These are phyloP conservation scores for Luscinia luscinia DNA, from an alignment of 2,797 vertebrate genomes.

Conservation along the genomic window DNA sequence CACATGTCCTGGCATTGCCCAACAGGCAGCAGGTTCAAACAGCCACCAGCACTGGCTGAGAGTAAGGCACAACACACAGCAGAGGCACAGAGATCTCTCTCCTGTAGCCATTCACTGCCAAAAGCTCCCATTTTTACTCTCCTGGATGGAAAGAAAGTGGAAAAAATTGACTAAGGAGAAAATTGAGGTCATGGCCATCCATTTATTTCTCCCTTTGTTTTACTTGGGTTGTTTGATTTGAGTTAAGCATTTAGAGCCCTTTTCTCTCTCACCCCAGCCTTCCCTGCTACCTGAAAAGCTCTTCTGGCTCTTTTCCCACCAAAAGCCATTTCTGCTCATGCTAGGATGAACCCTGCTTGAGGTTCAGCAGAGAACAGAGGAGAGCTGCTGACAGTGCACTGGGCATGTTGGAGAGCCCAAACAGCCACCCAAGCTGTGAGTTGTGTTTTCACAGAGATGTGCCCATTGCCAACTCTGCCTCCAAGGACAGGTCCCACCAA, in stretches of 20 bases:
- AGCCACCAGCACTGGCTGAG: background rate
- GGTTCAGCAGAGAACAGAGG: background rate
- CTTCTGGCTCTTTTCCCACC: constrained; percentile 28
- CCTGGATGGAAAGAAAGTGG: background rate
- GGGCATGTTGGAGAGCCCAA: background rate
- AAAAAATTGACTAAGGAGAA: constrained; percentile 49
- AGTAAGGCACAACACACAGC: background rate
- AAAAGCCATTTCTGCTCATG: background rate
- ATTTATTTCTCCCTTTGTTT: constrained; percentile 57
- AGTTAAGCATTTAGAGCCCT: constrained; percentile 20
- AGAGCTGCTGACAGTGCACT: background rate
- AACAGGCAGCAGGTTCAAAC: background rate
- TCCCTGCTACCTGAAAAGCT: background rate
- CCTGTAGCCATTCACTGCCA: background rate
- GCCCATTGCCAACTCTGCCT: background rate
- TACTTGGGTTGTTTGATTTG: constrained; percentile 42
- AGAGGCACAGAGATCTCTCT: background rate
- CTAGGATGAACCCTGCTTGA: background rate
- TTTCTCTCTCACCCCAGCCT: background rate
- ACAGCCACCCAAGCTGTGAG: background rate
- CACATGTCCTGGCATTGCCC: background rate
- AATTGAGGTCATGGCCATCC: constrained; percentile 68
- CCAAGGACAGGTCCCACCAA: background rate
- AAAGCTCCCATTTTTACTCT: background rate
- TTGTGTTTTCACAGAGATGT: background rate